phyloP scores from a whole-genome alignment of 1,140 invertebrate genomes.

The Drosophila orena region DNA sequence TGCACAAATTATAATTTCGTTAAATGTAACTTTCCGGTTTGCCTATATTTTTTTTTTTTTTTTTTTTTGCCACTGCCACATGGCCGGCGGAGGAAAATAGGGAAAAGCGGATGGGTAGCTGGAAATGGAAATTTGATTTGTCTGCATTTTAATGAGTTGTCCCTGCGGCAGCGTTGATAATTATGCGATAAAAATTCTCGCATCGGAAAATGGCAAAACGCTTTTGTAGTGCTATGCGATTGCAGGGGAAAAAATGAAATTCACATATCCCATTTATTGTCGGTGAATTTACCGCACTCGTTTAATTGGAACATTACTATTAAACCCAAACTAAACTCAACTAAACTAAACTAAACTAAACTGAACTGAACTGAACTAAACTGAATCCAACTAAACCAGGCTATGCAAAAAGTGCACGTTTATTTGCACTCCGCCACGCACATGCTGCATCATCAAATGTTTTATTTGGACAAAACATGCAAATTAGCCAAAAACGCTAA shows the following conservation, averaged over 20 bases:
- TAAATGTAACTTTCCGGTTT: constrained; percentile 38
- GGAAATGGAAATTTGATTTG: constrained; percentile 70
- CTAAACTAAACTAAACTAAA: neutral
- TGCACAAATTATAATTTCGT: constrained; percentile 51
- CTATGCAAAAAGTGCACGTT: constrained; percentile 37
- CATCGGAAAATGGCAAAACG: constrained; percentile 2
- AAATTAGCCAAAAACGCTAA: constrained; percentile 71
- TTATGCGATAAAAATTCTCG: constrained; percentile 52
- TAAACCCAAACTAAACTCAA: constrained; percentile 1
- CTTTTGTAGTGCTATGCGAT: constrained; percentile 26
- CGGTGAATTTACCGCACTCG: constrained; percentile 21
- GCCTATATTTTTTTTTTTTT: neutral
- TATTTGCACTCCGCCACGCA: constrained; percentile 13
- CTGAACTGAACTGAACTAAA: constrained; percentile 4
- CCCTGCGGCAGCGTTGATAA: constrained; percentile 61
- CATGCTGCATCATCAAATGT: constrained; percentile 40
- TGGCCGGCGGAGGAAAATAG: constrained; percentile 16
- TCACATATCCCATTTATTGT: constrained; percentile 17
- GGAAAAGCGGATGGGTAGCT: constrained; percentile 11
- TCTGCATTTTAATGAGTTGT: constrained; percentile 73
- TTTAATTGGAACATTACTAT: constrained; percentile 62
- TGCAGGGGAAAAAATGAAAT: constrained; percentile 4
- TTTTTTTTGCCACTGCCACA: constrained; percentile 5
- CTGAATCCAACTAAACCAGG: constrained; percentile 21
- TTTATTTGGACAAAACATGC: constrained; percentile 31